Evolutionary conservation across 1,140 invertebrate species (phyloP), one percentile per base, ranked within the genome.

Genomic region (Patella vulgata): DNA sequence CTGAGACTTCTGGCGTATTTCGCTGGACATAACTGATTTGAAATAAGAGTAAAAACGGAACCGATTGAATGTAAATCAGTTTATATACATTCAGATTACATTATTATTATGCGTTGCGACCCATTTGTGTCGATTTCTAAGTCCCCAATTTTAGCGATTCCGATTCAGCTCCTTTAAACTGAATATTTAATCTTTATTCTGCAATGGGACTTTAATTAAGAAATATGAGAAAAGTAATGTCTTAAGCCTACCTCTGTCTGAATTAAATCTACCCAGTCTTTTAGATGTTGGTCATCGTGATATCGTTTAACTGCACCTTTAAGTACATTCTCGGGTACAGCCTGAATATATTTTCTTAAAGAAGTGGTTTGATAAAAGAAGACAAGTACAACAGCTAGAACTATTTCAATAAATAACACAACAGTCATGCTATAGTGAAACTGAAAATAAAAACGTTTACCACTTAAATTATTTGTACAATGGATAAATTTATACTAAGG

Each of bases 261-360:
- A n/a, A 93, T 92, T 85, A 93, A 93, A 82, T 96, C 94, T 64
- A 96, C 95, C 66, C 95, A 90, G 84, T 95, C 95, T 81, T 94
- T 91, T 47, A 95, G 84, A 85, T 95, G 93, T 1, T 91, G 89
- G 86, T 96, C 93, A 79, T 96, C 93, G 61, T 93, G 86, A 81
- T 96, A 96, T 11, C 90, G 91, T 67, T 92, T 91, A 51, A 96
- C 94, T 8, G 95, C 92, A 77, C 93, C 91, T 80, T 94, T 93
- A 91, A 78, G 95, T 90, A 74, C 91, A 66, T 92, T 90, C 42
- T 68, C 63, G 79, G 94, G 94, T 81, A 95, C 95, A 5, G 47
- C 50, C 21, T 60, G 61, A 12, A 71, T 30, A 0, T 44, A 21
- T 21, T 28, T 17, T 3, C 66, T 27, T 33, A 66, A 51, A 36